Base-by-base conservation (phyloP, 2,888 invertebrate species). In the Esperia sulphurella region DNA sequence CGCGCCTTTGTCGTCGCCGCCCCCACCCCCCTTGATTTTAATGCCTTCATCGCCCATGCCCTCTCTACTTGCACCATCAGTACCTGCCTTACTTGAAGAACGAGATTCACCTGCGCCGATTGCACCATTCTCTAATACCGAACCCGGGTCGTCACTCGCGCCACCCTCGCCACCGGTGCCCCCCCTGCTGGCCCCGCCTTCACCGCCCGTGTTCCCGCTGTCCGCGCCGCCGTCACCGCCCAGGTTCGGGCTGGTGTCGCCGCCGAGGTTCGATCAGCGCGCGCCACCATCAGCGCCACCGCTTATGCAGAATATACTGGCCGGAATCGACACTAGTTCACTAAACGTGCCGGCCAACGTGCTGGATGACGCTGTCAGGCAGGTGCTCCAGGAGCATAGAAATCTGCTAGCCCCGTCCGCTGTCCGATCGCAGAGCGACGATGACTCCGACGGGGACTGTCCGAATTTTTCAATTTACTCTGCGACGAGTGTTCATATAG, bases 381-480 rank as follows among this genome's bases (percentile, higher is more conserved):
- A 79, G 51, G 88, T 79, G 48, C 64, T 90, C 50, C 65, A 67
- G 28, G 83, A 85, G 58, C 87, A 87, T 59, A 68, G 81, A 44
- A 71, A 64, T 13, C 60, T 78, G n/a, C 62, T 75, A n/a, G 59
- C 60, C 35, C 61, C 71, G 31, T 54, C 71, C 3, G 9, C 39
- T 45, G 51, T 58, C 35, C 33, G 53, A 3, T 53, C 46, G 40
- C 50, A 75, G 70, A 90, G 89, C 51, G 84, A 85, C 52, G 82
- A 81, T 10, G 84, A 82, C 44, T 91, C 91, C 13, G 92, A 92
- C 47, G 94, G 94, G 0, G 95, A 94, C 61, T 96, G 96, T 76
- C 96, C 96, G 4, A 96, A 96, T 77, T 95, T 95, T 75, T 94
- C 94, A 9, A 94, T 96, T 57, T 96, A 96, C 79, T 96, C 96